A percentile compares a stretch with the other conserved stretches of the same genome.
Evolutionary conservation across 2,113 vertebrate species (phyloP).

Genomic region (Dicentrarchus labrax): DNA sequence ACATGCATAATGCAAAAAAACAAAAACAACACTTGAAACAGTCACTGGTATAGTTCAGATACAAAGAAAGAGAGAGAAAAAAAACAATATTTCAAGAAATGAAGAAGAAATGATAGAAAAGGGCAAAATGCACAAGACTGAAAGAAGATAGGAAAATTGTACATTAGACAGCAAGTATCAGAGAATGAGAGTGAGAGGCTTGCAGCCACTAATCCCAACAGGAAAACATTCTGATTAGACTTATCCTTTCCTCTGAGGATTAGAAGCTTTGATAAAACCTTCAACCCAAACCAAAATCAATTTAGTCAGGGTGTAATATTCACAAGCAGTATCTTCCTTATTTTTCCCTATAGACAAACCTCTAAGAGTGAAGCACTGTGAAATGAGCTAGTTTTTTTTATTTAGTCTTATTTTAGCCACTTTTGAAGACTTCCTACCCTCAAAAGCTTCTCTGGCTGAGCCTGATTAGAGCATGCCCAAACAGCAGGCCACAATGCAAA

Average conservation of each 20-base stretch:
- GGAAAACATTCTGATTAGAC: conserved; percentile 77
- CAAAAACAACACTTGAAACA: background rate
- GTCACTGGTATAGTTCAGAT: background rate
- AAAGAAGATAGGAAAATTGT: conserved; percentile 9
- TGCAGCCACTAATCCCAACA: conserved; percentile 74
- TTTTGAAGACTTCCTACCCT: conserved; percentile 8
- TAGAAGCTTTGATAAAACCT: conserved; percentile 79
- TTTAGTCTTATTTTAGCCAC: conserved; percentile 31
- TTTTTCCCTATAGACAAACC: conserved; percentile 34
- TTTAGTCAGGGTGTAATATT: conserved; percentile 72
- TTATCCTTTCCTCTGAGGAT: conserved; percentile 76
- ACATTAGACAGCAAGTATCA: conserved; percentile 30
- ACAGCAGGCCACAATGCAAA: conserved; percentile 23
- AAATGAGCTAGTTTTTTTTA: conserved; percentile 38
- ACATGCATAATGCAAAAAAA: background rate
- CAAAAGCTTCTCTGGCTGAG: conserved; percentile 29
- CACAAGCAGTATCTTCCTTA: conserved; percentile 19
- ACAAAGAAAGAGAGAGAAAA: background rate
- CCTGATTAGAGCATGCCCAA: conserved; percentile 35
- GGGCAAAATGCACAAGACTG: conserved; percentile 14
- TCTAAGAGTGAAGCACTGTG: conserved; percentile 39
- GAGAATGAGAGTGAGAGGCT: conserved; percentile 38
- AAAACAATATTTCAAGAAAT: background rate
- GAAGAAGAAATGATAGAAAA: background rate
- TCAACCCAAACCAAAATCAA: conserved; percentile 78